A percentile compares a stretch with the other conserved stretches of the same genome.
Evolutionary conservation across 2,888 invertebrate genomes (phyloP).

Genomic region (Clunio marinus): DNA sequence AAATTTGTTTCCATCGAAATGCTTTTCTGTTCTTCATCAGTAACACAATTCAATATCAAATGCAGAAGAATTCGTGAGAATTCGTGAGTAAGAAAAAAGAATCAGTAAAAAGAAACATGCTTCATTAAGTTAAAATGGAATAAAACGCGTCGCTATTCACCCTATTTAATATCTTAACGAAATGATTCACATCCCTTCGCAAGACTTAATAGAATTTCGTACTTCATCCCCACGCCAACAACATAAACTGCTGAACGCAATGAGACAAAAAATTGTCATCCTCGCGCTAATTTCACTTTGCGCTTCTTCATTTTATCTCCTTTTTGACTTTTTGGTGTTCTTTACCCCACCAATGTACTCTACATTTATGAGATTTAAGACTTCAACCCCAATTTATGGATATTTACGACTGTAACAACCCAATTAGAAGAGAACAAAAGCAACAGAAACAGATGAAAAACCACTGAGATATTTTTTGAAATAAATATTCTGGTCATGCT

Average conservation of each 20-base stretch:
- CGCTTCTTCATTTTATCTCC: not conserved
- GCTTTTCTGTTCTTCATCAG: not conserved
- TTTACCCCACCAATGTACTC: not conserved
- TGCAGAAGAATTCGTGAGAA: not conserved
- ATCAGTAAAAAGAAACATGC: conserved; percentile 8
- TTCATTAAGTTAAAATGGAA: conserved; percentile 31
- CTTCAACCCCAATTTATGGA: conserved; percentile 16
- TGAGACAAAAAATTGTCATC: conserved; percentile 20
- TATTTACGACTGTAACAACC: not conserved
- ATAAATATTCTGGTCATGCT: conserved; percentile 23
- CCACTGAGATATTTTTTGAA: not conserved
- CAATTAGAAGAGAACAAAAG: not conserved
- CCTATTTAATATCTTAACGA: conserved; percentile 17
- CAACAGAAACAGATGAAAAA: not conserved
- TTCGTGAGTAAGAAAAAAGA: not conserved
- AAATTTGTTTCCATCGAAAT: not conserved
- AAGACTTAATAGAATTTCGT: conserved; percentile 9
- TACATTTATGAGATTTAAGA: not conserved
- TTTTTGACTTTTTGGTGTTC: not conserved
- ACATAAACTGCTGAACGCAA: conserved; percentile 4
- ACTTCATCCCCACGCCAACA: not conserved
- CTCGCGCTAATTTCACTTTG: conserved; percentile 17
- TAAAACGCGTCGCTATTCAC: conserved; percentile 28
- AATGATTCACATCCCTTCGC: conserved; percentile 9
- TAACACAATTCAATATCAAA: conserved; percentile 5